A percentile compares a stretch with the other conserved stretches of the same genome.
These are phyloP conservation scores for Strigops habroptila DNA, from an alignment of 2,113 vertebrate genomes.

Conservation along the genomic window DNA sequence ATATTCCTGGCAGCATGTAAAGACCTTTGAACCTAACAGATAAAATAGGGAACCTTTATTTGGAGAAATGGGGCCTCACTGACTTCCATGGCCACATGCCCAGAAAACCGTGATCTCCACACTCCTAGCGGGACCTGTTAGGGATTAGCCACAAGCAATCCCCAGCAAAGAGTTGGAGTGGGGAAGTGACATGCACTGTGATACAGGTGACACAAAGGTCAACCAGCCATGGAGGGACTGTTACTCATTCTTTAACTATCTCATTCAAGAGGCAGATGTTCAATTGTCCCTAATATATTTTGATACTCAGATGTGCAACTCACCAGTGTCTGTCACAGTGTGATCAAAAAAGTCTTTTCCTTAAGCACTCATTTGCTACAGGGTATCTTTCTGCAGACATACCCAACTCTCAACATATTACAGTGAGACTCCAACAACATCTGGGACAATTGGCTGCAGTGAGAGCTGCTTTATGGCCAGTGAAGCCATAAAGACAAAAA, in stretches of 20 bases:
- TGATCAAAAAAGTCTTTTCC: not conserved
- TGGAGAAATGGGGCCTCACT: not conserved
- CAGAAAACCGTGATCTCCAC: not conserved
- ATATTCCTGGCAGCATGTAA: not conserved
- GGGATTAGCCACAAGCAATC: not conserved
- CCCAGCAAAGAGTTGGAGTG: not conserved
- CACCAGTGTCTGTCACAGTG: not conserved
- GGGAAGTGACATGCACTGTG: not conserved
- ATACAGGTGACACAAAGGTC: not conserved
- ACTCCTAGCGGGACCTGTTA: not conserved
- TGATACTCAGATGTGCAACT: not conserved
- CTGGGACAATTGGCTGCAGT: not conserved
- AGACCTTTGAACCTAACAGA: not conserved
- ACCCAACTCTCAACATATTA: not conserved
- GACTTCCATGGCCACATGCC: not conserved
- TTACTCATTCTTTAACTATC: not conserved
- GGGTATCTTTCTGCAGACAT: not conserved
- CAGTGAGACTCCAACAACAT: not conserved
- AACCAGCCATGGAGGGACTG: not conserved
- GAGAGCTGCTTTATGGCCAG: not conserved
- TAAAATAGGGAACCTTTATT: not conserved
- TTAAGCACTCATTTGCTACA: not conserved
- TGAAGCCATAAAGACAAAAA: not conserved
- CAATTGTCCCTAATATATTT: not conserved
- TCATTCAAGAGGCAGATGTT: not conserved